These are phyloP conservation scores for Tiaroga cobitis DNA, from an alignment of 2,797 vertebrate species.

Conservation along the genomic window DNA sequence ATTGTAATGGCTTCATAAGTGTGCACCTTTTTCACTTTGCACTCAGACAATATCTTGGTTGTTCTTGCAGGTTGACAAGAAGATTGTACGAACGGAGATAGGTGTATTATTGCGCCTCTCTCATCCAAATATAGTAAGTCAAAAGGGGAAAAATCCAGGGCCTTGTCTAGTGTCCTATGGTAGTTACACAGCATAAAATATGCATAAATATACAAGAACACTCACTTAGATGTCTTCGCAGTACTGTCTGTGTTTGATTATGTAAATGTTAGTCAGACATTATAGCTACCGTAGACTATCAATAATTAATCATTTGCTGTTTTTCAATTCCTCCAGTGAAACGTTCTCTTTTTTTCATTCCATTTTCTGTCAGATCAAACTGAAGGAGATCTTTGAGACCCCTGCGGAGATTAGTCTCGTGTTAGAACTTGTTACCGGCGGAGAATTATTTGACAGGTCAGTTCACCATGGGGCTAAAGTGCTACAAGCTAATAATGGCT, in stretches of 20 bases:
- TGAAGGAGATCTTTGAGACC: conserved; percentile 91
- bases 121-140: conserved; percentile 89
- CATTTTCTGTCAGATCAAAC: conserved; percentile 80
- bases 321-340: conserved; percentile 22
- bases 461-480: conserved; percentile 53
- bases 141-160: background rate
- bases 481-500: conserved; percentile 35
- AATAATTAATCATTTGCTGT: conserved; percentile 33
- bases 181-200: conserved; percentile 14
- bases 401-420: conserved; percentile 87
- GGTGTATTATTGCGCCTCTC: conserved; percentile 87
- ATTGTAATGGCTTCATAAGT: conserved; percentile 20
- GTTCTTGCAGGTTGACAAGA: conserved; percentile 84
- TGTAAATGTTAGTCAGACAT: conserved; percentile 32
- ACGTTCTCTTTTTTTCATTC: conserved; percentile 19
- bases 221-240: conserved; percentile 5
- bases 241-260: conserved; percentile 8
- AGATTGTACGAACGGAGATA: conserved; percentile 88
- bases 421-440: conserved; percentile 87
- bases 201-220: conserved; percentile 12
- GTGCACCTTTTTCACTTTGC: conserved; percentile 16
- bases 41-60: background rate
- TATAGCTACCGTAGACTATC: background rate
- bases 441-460: conserved; percentile 89
- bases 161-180: conserved; percentile 1